phyloP scores from a whole-genome alignment of 2,797 vertebrate species.

The Artibeus lituratus region DNA sequence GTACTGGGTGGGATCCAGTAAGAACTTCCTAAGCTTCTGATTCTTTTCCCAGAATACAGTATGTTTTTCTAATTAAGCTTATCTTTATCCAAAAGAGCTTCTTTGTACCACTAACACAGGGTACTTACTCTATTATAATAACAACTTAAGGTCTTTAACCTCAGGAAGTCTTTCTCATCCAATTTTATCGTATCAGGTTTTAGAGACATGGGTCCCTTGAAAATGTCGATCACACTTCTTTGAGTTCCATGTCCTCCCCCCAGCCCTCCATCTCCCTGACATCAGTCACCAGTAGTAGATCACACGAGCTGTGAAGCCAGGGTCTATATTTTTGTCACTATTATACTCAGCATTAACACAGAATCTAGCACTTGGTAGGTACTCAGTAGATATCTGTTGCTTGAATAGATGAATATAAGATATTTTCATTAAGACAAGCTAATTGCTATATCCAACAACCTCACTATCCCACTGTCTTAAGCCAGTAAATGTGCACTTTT shows the following conservation, averaged over 20 bases:
- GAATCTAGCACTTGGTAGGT: neutral
- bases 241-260: neutral
- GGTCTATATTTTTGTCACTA: neutral
- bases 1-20: neutral
- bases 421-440: neutral
- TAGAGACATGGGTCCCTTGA: neutral
- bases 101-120: neutral
- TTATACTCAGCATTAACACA: neutral
- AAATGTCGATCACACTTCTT: neutral
- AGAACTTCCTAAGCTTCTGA: neutral
- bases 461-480: neutral
- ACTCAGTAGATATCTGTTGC: neutral
- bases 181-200: neutral
- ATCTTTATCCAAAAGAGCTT: neutral
- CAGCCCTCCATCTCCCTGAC: neutral
- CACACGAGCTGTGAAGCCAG: neutral
- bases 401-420: neutral
- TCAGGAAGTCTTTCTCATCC: neutral
- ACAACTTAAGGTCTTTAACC: neutral
- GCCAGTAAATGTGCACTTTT: neutral
- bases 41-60: neutral
- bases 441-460: neutral
- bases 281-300: neutral
- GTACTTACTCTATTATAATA: neutral
- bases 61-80: neutral